phyloP scores from a whole-genome alignment of 2,797 vertebrate species.

The Ispidina picta region DNA sequence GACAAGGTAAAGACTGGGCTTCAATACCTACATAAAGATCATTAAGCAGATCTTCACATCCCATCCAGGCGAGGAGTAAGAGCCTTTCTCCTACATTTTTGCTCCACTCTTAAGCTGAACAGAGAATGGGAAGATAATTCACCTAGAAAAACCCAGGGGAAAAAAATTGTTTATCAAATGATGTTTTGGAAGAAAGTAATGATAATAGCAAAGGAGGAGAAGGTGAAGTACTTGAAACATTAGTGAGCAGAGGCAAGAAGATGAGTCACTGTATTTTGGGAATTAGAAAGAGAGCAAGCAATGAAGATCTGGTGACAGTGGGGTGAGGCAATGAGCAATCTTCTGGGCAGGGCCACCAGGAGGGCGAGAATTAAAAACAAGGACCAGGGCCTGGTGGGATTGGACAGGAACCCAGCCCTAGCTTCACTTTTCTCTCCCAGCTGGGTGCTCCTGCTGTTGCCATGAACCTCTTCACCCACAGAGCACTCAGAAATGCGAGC shows the following conservation, averaged over 20 bases:
- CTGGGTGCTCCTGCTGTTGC: fast-evolving
- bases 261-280: not conserved
- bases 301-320: slow-evolving; percentile 11
- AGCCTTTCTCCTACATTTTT: not conserved
- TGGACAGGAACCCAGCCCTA: not conserved
- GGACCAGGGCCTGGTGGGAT: fast-evolving
- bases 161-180: not conserved
- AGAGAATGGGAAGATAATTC: not conserved
- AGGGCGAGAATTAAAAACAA: not conserved
- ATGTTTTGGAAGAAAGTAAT: not conserved
- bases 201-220: not conserved
- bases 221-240: not conserved
- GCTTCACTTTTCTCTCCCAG: not conserved
- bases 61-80: not conserved
- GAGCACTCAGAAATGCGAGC: fast-evolving
- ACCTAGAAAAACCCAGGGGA: not conserved
- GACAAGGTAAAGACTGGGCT: not conserved
- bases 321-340: not conserved
- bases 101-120: not conserved
- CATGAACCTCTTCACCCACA: fast-evolving
- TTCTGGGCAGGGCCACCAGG: slow-evolving; percentile 18
- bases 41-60: not conserved
- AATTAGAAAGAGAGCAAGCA: not conserved
- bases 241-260: not conserved
- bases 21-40: not conserved